These are phyloP conservation scores for Epizoanthus scotinus DNA, from an alignment of 92 coral and sea anemone species.

Conservation along the genomic window DNA sequence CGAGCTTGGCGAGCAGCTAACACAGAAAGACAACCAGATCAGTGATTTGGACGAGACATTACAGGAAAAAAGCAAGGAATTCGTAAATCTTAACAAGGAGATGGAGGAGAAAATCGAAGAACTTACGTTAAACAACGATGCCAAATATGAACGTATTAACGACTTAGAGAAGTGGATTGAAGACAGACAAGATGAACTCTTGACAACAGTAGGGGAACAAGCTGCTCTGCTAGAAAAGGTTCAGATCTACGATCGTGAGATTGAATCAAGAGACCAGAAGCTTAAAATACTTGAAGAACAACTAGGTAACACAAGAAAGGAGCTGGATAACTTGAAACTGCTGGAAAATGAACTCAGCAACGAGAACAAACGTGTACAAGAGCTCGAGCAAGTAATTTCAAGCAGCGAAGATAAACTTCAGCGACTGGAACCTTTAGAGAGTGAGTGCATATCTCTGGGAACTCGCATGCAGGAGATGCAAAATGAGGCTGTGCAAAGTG, in stretches of 20 bases:
- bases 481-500: not conserved
- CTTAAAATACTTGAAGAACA: slow-evolving; percentile 56
- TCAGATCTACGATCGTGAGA: slow-evolving; percentile 42
- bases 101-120: slow-evolving; percentile 8
- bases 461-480: slow-evolving; percentile 3
- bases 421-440: slow-evolving; percentile 1
- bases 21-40: slow-evolving; percentile 41
- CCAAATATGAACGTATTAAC: slow-evolving; percentile 4
- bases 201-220: slow-evolving; percentile 6
- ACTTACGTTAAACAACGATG: not conserved
- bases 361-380: slow-evolving; percentile 27
- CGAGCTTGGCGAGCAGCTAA: slow-evolving; percentile 49
- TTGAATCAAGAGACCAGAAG: slow-evolving; percentile 51
- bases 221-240: slow-evolving; percentile 19
- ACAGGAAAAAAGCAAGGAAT: not conserved
- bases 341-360: slow-evolving; percentile 50
- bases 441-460: slow-evolving; percentile 6
- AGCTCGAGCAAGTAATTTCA: not conserved
- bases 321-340: slow-evolving; percentile 34
- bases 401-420: not conserved
- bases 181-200: slow-evolving; percentile 15
- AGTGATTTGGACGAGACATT: slow-evolving; percentile 16
- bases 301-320: slow-evolving; percentile 32
- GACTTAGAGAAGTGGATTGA: slow-evolving; percentile 26
- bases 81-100: slow-evolving; percentile 14